Evolutionary conservation across 2,797 vertebrate species (phyloP), one percentile per base, ranked within the genome.

Genomic region (Gila robusta): DNA sequence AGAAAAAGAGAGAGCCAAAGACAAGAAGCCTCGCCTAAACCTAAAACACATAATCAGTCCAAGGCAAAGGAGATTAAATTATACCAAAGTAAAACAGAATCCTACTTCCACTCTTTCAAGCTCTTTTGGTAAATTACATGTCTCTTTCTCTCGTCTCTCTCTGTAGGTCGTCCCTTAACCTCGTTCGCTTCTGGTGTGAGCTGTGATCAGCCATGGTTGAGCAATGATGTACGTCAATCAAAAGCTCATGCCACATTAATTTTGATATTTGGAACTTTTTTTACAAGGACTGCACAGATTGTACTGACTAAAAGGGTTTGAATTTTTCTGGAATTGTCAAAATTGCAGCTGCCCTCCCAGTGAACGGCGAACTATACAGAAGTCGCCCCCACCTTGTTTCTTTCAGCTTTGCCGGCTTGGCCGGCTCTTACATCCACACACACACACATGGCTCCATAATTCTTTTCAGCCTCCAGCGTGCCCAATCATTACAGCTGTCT

Each of bases 401-500:
- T 89, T 87, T 88, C 82, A 77, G 79, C 44, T 80, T 52, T 80
- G 39, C 59, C 80, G 64, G 89, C 88, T 83, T 84, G 47, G 71
- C 70, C 87, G 21, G 79, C 83, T 73, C 54, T 82, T 41, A 8
- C 56, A 87, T 28, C 71, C 84, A 47, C 44, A 47, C 44, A 66
- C 83, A 79, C 70, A 79, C 28, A 47, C 28, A 37, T 3, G 54
- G 78, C 71, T 82, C 35, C 39, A 72, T 90, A 78, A 78, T 88
- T 78, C 81, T 90, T 66, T 79, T 67, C 59, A 70, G 66, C 39
- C 81, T 86, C 54, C 83, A 32, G 62, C 16, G 26, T 79, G 88
- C 52, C 81, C 66, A 76, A 87, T 89, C 82, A 89, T 90, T 89
- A 89, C 39, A 85, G 73, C 83, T 86, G 86, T 90, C 89, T 90